Conservation (phyloP, 2,113 vertebrate genomes). For the Leucopsar rothschildi region DNA sequence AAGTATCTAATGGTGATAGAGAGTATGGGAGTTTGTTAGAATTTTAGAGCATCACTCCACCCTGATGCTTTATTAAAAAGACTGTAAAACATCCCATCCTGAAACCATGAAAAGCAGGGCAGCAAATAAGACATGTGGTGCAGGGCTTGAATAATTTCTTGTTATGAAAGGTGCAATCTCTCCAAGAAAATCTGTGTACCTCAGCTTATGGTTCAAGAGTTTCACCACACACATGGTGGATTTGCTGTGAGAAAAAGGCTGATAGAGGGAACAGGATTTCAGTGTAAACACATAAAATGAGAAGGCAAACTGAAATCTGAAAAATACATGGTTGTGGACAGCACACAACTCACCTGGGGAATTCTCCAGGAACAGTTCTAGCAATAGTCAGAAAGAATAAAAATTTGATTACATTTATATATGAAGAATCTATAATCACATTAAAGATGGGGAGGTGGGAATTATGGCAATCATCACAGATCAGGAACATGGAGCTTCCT, state of each 20-base stretch:
- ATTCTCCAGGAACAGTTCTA: not conserved
- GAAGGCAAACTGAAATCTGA: not conserved
- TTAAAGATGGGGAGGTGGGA: not conserved
- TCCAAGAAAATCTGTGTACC: not conserved
- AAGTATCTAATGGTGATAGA: not conserved
- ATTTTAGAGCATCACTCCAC: not conserved
- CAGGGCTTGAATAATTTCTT: not conserved
- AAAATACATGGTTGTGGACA: not conserved
- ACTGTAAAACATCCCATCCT: not conserved
- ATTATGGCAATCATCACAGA: rapidly evolving
- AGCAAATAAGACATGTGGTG: not conserved
- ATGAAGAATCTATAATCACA: not conserved
- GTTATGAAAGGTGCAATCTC: not conserved
- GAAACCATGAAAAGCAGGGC: not conserved
- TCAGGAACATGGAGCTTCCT: not conserved
- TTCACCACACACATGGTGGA: not conserved
- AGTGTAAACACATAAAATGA: not conserved
- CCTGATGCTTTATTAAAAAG: not conserved
- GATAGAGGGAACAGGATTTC: not conserved
- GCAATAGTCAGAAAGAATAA: not conserved
- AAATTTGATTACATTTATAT: not conserved
- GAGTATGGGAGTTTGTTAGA: not conserved
- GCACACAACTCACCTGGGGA: not conserved
- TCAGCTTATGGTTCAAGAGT: not conserved
- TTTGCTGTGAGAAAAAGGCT: not conserved